Evolutionary conservation across 1,140 invertebrate species (phyloP).

Genomic region (Pseudachorutes palmiensis): DNA sequence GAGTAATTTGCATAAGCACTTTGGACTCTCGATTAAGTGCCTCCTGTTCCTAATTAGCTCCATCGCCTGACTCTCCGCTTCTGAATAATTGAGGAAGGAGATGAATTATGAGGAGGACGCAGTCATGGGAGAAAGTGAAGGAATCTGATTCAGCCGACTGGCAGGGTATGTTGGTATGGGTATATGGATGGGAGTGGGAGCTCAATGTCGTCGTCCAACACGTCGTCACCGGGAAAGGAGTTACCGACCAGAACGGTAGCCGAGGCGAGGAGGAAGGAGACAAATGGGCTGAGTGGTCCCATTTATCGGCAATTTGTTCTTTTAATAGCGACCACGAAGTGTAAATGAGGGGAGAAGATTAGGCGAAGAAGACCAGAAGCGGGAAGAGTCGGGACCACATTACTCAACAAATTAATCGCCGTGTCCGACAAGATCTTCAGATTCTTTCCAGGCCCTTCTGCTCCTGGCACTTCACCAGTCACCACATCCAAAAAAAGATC

Average conservation of each 20-base stretch:
- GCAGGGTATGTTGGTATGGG: not conserved
- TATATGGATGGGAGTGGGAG: not conserved
- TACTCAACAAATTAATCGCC: conserved; percentile 38
- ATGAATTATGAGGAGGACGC: not conserved
- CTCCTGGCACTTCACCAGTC: conserved; percentile 15
- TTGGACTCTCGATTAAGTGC: not conserved
- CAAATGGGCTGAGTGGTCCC: conserved; percentile 9
- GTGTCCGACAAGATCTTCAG: conserved; percentile 37
- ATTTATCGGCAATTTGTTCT: conserved; percentile 6
- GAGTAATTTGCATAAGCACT: conserved; percentile 7
- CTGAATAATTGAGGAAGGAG: not conserved
- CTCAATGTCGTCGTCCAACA: not conserved
- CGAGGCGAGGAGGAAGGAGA: conserved; percentile 1
- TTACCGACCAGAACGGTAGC: too few species aligned
- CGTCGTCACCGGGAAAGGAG: conserved; percentile 2
- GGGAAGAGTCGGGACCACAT: conserved; percentile 29
- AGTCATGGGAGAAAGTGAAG: not conserved
- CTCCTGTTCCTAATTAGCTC: not conserved
- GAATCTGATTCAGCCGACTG: not conserved
- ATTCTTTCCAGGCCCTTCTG: conserved; percentile 34
- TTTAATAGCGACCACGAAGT: not conserved
- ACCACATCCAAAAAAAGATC: not conserved
- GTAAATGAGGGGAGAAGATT: conserved; percentile 9
- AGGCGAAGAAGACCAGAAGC: conserved; percentile 14
- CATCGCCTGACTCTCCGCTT: not conserved